Evolutionary conservation across 1,140 invertebrate genomes (phyloP), one percentile per base, ranked within the genome.

Genomic region (Nebria ingens): DNA sequence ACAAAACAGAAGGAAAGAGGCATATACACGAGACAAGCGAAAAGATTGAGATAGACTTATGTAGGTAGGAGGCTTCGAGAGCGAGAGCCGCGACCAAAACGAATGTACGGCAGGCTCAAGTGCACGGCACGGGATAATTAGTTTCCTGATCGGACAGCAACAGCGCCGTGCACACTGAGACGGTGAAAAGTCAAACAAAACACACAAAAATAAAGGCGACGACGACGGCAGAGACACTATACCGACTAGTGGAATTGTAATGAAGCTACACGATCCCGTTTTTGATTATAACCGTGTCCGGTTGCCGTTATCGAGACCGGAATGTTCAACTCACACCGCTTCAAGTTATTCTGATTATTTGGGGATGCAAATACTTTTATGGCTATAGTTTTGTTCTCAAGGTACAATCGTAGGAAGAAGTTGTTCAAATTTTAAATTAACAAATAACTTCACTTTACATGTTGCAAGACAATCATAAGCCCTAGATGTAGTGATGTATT

Each of bases 81-180:
- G 25, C 6, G 25, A 34, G 6, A n/a, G 25, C 34, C n/a, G 19
- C 19, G 17, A 55, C n/a, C 19, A n/a, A 38, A 53, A 57, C 56
- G 56, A 57, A 57, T 53, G 51, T 45, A 40, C 6, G 34, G 29
- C 21, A 53, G 42, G 52, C 56, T 58, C 53, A 55, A 63, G 59
- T 61, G 53, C 21, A 55, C 52, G 63, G 59, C 62, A 59, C 59
- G 57, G 59, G 64, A 62, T 68, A 67, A 68, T 68, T 68, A 68
- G 63, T 68, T 67, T 67, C 61, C 59, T 62, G 60, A 67, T 66
- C 59, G 61, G 61, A 65, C 65, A 59, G 57, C 56, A 25, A n/a
- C n/a, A n/a, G n/a, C n/a, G n/a, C n/a, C n/a, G n/a, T n/a, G n/a
- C n/a, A n/a, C n/a, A 29, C 22, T 13, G 40, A 45, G 52, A 23